Percentiles rank a stretch among this genome's conserved stretches.
These are phyloP conservation scores for Drosophila lini DNA, from an alignment of 1,140 invertebrate genomes.

Conservation along the genomic window DNA sequence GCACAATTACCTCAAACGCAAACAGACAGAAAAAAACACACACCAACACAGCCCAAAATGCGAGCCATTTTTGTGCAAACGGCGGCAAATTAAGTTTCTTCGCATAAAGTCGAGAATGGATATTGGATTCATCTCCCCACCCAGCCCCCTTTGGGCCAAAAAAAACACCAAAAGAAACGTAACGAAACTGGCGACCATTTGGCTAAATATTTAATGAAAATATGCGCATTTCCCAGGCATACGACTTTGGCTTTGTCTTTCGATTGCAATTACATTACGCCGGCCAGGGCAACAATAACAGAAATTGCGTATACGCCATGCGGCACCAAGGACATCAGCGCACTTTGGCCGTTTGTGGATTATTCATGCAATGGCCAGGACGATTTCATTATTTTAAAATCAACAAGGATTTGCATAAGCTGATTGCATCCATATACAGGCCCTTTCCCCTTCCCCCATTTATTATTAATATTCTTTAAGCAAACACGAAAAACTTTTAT, in stretches of 20 bases:
- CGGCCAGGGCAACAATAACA: slow-evolving; percentile 34
- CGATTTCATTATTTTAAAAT: slow-evolving; percentile 76
- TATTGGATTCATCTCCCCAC: slow-evolving; percentile 38
- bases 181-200: slow-evolving; percentile 62
- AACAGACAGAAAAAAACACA: slow-evolving; percentile 27
- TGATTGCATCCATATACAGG: slow-evolving; percentile 62
- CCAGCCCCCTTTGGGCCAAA: neutral
- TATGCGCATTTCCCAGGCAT: slow-evolving; percentile 59
- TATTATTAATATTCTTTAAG: slow-evolving; percentile 64
- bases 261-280: slow-evolving; percentile 78
- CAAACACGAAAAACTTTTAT: slow-evolving; percentile 58
- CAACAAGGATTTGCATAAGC: slow-evolving; percentile 74
- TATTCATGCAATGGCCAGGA: slow-evolving; percentile 69
- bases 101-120: slow-evolving; percentile 69
- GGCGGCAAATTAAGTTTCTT: slow-evolving; percentile 76
- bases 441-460: neutral
- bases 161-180: slow-evolving; percentile 8
- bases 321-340: slow-evolving; percentile 13
- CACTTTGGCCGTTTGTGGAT: slow-evolving; percentile 44
- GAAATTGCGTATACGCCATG: slow-evolving; percentile 46
- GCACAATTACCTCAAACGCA: slow-evolving; percentile 71
- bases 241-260: slow-evolving; percentile 44
- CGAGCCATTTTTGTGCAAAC: slow-evolving; percentile 65
- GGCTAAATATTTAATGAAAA: slow-evolving; percentile 80
- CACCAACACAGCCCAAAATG: slow-evolving; percentile 25